phyloP scores from a whole-genome alignment of 2,888 invertebrate species.

The Tanaodytes sp. region DNA sequence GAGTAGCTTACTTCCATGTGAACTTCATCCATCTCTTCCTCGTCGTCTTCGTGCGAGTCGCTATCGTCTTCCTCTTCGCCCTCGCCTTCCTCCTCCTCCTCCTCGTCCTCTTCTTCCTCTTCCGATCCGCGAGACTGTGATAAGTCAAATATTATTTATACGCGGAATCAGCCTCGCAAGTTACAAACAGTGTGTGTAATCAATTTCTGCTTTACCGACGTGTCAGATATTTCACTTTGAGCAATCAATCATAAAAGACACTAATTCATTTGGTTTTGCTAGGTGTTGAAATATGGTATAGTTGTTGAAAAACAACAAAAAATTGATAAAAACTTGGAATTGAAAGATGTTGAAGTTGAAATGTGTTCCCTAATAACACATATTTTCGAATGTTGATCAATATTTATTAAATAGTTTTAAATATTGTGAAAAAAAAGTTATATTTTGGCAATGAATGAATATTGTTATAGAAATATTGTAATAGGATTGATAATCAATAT shows the following conservation, averaged over 20 bases:
- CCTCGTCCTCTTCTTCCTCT: conserved; percentile 70
- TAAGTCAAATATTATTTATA: conserved; percentile 41
- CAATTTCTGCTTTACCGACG: conserved; percentile 33
- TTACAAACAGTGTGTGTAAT: conserved; percentile 5
- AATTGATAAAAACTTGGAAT: too few species aligned
- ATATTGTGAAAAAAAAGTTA: too few species aligned
- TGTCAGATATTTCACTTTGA: conserved; percentile 18
- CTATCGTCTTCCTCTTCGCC: conserved; percentile 71
- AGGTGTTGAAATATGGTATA: too few species aligned
- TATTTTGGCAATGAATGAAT: too few species aligned
- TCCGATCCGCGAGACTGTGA: conserved; percentile 63
- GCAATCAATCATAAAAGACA: conserved; percentile 17
- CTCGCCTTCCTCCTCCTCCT: conserved; percentile 70
- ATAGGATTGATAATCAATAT: too few species aligned
- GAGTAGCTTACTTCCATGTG: conserved; percentile 70
- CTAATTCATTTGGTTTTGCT: too few species aligned
- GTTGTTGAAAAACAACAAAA: too few species aligned
- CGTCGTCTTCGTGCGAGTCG: conserved; percentile 71
- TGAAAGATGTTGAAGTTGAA: too few species aligned
- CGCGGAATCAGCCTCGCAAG: conserved; percentile 15
- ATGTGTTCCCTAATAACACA: too few species aligned
- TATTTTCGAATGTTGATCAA: too few species aligned
- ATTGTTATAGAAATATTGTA: too few species aligned
- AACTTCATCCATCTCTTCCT: conserved; percentile 71
- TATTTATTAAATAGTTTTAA: too few species aligned